Evolutionary conservation across 1,140 invertebrate species (phyloP), one percentile per base, ranked within the genome.

Genomic region (Conus ventricosus): DNA sequence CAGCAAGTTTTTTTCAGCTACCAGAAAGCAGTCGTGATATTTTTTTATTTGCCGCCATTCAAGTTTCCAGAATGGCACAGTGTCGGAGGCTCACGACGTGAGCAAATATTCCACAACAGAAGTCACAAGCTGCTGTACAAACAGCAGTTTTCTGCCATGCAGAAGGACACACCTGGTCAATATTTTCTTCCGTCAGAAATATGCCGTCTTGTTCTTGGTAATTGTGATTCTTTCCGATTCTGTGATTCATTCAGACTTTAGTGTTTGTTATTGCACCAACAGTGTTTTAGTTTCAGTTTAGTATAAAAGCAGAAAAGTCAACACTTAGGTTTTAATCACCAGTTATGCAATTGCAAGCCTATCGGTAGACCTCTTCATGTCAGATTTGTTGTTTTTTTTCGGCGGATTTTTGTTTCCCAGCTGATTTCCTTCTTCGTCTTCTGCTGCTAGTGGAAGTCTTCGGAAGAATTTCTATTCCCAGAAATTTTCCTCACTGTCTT

Each of bases 171-270:
- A 17, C 54, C 54, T 27, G 57, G 51, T 63, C 82, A 71, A 15
- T 76, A 84, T 88, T 92, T 92, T 89, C 87, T 93, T 39, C 92
- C 92, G 25, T 93, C 92, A 55, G 93, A 93, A 84, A 88, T 92
- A 23, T 92, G 92, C 54, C 90, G 93, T 76, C 84, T 93, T 13
- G 91, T 93, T 20, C 84, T 93, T 75, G 92, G 93, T 93, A 89
- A 84, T 87, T 60, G 57, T 83, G 39, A 39, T 39, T 39, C 39
- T 39, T 39, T 39, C 0, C 39, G 39, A 39, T 39, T 39, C 39
- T 39, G 39, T 39, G 39, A 39, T 39, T 39, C 39, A 39, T 39
- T 39, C 39, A 39, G 39, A 39, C 39, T 39, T 39, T 3, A 39
- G 39, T 39, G 39, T 39, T 39, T 3, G 39, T 39, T 3, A 39